These are phyloP conservation scores for Petrocephalus zakoni DNA, from an alignment of 2,113 vertebrate species.

Conservation along the genomic window DNA sequence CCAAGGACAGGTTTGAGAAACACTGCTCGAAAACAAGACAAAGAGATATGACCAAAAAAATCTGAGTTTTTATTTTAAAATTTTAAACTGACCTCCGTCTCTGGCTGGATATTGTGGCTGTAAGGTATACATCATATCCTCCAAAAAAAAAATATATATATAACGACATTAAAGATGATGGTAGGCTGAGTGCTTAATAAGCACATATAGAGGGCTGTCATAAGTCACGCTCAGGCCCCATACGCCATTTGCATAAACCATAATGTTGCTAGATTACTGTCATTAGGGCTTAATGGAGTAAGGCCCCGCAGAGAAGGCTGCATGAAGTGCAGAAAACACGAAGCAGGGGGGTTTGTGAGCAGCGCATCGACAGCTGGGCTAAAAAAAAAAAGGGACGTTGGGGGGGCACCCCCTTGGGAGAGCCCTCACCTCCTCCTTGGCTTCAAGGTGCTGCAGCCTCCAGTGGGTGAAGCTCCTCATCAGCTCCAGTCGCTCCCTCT, in stretches of 20 bases:
- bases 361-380: background rate
- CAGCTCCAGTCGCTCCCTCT: conserved; percentile 77
- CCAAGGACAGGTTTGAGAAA: background rate
- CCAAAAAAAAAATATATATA: background rate
- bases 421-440: conserved; percentile 74
- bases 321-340: background rate
- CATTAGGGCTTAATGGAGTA: conserved; percentile 21
- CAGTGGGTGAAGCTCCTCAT: conserved; percentile 81
- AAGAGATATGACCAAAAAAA: background rate
- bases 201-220: conserved; percentile 16
- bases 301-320: background rate
- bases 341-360: too few relatives aligned
- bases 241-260: conserved; percentile 36
- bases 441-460: conserved; percentile 69
- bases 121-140: background rate
- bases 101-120: background rate
- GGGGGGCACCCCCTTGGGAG: conserved; percentile 11
- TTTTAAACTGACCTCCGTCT: background rate
- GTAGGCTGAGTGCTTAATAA: conserved; percentile 10
- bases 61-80: background rate
- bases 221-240: conserved; percentile 15
- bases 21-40: background rate
- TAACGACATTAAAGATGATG: background rate
- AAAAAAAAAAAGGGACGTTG: background rate
- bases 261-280: conserved; percentile 21